These are phyloP conservation scores for Coelopa pilipes DNA, from an alignment of 2,888 invertebrate genomes.

Conservation along the genomic window DNA sequence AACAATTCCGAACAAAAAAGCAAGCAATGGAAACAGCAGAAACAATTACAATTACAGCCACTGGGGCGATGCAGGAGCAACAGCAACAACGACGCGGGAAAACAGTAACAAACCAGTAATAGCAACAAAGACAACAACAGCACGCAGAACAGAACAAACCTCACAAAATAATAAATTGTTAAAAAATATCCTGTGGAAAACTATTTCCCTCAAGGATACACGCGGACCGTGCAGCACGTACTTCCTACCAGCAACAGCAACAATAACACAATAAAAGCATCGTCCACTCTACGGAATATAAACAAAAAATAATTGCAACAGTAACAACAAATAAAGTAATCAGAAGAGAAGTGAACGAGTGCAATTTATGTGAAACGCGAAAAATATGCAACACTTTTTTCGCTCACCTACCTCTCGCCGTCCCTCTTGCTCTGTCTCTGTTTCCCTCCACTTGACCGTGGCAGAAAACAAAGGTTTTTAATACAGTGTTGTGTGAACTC, in stretches of 20 bases:
- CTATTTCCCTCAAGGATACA: constrained; percentile 32
- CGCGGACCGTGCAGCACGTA: neutral
- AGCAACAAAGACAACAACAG: constrained; percentile 13
- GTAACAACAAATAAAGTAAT: constrained; percentile 1
- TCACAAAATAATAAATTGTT: constrained; percentile 34
- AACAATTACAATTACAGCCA: constrained; percentile 1
- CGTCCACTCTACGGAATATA: neutral
- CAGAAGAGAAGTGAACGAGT: constrained; percentile 26
- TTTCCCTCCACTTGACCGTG: too few relatives aligned
- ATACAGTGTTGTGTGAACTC: too few relatives aligned
- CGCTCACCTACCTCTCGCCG: too few relatives aligned
- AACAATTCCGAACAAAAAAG: too few relatives aligned
- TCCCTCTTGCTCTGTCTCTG: too few relatives aligned
- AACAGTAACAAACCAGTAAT: neutral
- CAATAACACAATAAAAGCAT: neutral
- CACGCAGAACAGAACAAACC: constrained; percentile 13
- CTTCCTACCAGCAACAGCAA: constrained; percentile 6
- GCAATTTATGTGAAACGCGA: constrained; percentile 24
- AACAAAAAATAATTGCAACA: neutral
- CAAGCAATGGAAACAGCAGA: constrained; percentile 11
- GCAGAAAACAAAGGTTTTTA: too few relatives aligned
- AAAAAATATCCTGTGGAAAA: constrained; percentile 35
- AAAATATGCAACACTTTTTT: constrained; percentile 34
- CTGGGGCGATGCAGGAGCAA: neutral
- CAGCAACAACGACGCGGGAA: neutral